These are phyloP conservation scores for Hippoglossus stenolepis DNA, from an alignment of 2,113 vertebrate species.

Conservation along the genomic window DNA sequence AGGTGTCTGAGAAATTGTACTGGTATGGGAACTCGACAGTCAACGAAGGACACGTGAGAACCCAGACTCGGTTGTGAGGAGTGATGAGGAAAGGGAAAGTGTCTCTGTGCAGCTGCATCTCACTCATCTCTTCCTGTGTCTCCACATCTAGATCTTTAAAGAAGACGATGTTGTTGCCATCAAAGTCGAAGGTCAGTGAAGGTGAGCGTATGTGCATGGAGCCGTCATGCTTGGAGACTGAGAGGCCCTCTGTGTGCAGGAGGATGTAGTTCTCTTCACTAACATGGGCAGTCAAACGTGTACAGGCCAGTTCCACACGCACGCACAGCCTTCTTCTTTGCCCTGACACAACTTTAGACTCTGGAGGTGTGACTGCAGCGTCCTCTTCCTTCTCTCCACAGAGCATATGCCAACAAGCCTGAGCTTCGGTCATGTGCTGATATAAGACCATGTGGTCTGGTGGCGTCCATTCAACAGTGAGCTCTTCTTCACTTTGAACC, in stretches of 20 bases:
- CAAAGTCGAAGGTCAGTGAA: constrained; percentile 88
- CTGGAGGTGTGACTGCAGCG: not conserved
- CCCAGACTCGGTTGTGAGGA: constrained; percentile 88
- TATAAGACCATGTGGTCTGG: constrained; percentile 94
- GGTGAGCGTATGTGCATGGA: constrained; percentile 85
- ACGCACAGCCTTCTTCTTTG: constrained; percentile 74
- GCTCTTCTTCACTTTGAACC: constrained; percentile 88
- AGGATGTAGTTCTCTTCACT: constrained; percentile 88
- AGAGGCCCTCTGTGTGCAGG: constrained; percentile 83
- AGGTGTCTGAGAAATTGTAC: constrained; percentile 93
- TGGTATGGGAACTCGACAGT: constrained; percentile 94
- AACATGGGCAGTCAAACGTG: constrained; percentile 87
- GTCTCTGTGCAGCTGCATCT: constrained; percentile 88
- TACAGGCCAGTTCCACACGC: constrained; percentile 85
- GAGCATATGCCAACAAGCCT: constrained; percentile 81
- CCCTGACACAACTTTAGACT: constrained; percentile 7
- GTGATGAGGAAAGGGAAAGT: constrained; percentile 86
- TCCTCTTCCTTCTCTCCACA: constrained; percentile 22
- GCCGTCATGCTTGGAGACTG: constrained; percentile 78
- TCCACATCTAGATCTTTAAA: constrained; percentile 88
- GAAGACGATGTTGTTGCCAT: constrained; percentile 91
- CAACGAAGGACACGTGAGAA: constrained; percentile 86
- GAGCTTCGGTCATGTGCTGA: constrained; percentile 88
- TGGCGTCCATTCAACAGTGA: constrained; percentile 89
- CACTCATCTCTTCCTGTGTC: constrained; percentile 84